phyloP scores from a whole-genome alignment of 2,797 vertebrate species.

The Acestrorhynchus altus region DNA sequence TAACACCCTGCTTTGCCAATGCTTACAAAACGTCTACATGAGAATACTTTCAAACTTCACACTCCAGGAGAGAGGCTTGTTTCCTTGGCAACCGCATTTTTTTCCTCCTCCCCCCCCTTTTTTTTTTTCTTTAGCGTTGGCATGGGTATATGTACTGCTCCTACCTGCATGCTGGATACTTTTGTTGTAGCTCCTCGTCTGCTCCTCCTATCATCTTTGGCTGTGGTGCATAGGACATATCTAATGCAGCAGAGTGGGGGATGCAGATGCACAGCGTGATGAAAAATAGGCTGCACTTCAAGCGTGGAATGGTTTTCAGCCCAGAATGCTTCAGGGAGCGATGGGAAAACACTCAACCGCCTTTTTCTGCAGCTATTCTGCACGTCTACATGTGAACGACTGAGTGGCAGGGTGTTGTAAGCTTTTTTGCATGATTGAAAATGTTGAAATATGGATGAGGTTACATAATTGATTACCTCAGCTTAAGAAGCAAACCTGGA shows the following conservation, averaged over 20 bases:
- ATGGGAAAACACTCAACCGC: not conserved
- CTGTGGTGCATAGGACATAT: not conserved
- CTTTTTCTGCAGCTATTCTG: constrained; percentile 35
- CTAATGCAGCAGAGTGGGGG: not conserved
- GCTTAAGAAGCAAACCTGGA: constrained; percentile 29
- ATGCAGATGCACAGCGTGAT: constrained; percentile 15
- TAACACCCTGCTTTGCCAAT: constrained; percentile 47
- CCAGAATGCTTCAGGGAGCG: constrained; percentile 1
- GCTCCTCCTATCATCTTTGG: constrained; percentile 1
- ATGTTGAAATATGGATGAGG: constrained; percentile 50
- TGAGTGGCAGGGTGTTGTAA: not conserved
- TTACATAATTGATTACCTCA: constrained; percentile 60
- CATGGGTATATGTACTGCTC: constrained; percentile 40
- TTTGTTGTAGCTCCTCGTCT: not conserved
- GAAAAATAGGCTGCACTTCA: constrained; percentile 10
- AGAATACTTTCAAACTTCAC: constrained; percentile 61
- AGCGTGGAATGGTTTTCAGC: not conserved
- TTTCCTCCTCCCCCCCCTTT: constrained; percentile 55
- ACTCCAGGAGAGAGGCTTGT: constrained; percentile 69
- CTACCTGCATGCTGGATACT: constrained; percentile 33
- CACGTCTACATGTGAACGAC: constrained; percentile 16
- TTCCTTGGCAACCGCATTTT: constrained; percentile 79
- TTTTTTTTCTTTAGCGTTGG: constrained; percentile 52
- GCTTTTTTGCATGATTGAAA: constrained; percentile 44
- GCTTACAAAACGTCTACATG: constrained; percentile 56